These are phyloP conservation scores for Trichomycterus rosablanca DNA, from an alignment of 2,113 vertebrate genomes.

Conservation along the genomic window DNA sequence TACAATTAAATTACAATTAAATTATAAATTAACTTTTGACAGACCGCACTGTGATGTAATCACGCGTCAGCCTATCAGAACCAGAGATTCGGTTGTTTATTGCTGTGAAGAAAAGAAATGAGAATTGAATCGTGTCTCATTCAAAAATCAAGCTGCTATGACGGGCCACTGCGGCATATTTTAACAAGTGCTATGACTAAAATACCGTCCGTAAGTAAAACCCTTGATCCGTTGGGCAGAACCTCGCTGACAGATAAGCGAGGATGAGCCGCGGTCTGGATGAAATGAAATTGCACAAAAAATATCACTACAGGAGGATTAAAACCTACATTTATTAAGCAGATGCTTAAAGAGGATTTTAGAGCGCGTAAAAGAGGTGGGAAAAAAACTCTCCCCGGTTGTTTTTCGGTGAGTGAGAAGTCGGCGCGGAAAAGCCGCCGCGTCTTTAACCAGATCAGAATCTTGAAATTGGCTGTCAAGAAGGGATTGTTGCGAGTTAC, in stretches of 20 bases:
- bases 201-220: slow-evolving; percentile 27
- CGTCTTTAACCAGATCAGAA: slow-evolving; percentile 99
- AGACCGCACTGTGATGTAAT: no score
- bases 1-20: no score
- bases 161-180: no score
- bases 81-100: no score
- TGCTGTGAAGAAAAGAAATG: no score
- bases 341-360: slow-evolving; percentile 76
- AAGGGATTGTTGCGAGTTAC: slow-evolving; percentile 96
- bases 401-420: slow-evolving; percentile 47
- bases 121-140: no score
- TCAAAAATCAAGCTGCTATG: no score
- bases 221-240: slow-evolving; percentile 38
- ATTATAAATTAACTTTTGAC: no score
- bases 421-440: slow-evolving; percentile 68
- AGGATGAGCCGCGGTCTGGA: slow-evolving; percentile 46
- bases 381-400: slow-evolving; percentile 50
- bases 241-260: slow-evolving; percentile 43
- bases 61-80: no score
- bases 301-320: slow-evolving; percentile 65
- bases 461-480: slow-evolving; percentile 99
- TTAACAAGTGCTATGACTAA: slow-evolving; percentile 37
- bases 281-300: slow-evolving; percentile 62
- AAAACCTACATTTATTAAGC: slow-evolving; percentile 74
- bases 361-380: slow-evolving; percentile 55